phyloP scores from a whole-genome alignment of 2,113 vertebrate species.

The Alethe diademata region DNA sequence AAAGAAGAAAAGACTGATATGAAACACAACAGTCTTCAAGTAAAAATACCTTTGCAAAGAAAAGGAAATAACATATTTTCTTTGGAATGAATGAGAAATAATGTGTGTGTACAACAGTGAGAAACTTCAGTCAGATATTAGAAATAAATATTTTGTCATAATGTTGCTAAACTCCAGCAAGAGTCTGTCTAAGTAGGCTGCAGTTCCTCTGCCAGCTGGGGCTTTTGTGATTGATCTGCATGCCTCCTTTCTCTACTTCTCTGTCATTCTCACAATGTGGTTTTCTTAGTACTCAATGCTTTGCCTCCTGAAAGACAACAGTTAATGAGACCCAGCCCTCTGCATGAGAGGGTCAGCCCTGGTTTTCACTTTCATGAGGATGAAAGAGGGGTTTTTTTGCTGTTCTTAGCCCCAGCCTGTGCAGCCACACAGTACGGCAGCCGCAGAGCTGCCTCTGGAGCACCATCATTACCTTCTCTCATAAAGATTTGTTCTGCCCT shows the following conservation, averaged over 20 bases:
- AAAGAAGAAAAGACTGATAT: not conserved
- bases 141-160: not conserved
- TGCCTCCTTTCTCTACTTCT: not conserved
- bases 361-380: not conserved
- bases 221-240: not conserved
- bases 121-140: not conserved
- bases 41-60: not conserved
- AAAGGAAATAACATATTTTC: not conserved
- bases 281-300: not conserved
- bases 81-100: not conserved
- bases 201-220: not conserved
- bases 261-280: not conserved
- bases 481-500: not conserved
- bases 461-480: not conserved
- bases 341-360: not conserved
- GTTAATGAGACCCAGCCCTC: not conserved
- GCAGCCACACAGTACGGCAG: not conserved
- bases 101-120: not conserved
- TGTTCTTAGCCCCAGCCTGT: not conserved
- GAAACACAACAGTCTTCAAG: not conserved
- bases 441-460: not conserved
- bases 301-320: not conserved
- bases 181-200: not conserved
- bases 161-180: not conserved
- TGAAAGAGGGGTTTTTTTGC: not conserved